Evolutionary conservation across 2,888 invertebrate species (phyloP).

Genomic region (Diaprepes abbreviatus): DNA sequence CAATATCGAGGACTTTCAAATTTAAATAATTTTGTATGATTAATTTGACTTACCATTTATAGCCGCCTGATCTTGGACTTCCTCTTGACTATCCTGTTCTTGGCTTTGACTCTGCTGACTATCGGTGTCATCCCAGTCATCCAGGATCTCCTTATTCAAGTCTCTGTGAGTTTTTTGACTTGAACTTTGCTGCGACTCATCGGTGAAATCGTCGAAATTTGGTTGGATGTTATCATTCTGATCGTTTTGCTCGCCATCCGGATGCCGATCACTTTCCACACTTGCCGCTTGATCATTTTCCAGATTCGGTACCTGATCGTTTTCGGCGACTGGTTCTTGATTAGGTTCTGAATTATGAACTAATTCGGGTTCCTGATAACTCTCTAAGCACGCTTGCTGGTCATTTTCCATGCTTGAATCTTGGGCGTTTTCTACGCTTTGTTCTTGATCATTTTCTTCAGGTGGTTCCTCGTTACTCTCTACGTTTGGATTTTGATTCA

Average conservation of each 20-base stretch:
- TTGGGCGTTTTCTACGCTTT: background rate
- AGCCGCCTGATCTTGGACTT: slow-evolving; percentile 12
- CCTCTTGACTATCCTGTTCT: slow-evolving; percentile 52
- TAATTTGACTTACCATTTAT: slow-evolving; percentile 44
- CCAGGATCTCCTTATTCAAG: slow-evolving; percentile 61
- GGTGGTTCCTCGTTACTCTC: background rate
- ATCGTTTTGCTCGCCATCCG: slow-evolving; percentile 31
- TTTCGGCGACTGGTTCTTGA: background rate
- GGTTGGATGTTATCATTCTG: slow-evolving; percentile 46
- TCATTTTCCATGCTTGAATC: background rate
- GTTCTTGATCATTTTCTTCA: slow-evolving; percentile 5
- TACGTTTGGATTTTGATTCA: slow-evolving; percentile 13
- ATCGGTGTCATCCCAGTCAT: slow-evolving; percentile 68
- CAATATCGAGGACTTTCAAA: too few relatives aligned
- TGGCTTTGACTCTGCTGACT: slow-evolving; percentile 64
- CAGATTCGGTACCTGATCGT: background rate
- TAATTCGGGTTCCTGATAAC: slow-evolving; percentile 7
- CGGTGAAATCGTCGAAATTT: slow-evolving; percentile 56
- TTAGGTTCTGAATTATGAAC: background rate
- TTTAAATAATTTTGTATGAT: too few relatives aligned
- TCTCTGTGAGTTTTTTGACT: slow-evolving; percentile 40
- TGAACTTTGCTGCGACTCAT: slow-evolving; percentile 55
- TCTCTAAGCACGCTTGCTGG: background rate
- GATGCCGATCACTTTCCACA: slow-evolving; percentile 10
- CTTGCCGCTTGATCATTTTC: background rate